Evolutionary conservation across 1,140 invertebrate species (phyloP).

Genomic region (Aplysia californica): DNA sequence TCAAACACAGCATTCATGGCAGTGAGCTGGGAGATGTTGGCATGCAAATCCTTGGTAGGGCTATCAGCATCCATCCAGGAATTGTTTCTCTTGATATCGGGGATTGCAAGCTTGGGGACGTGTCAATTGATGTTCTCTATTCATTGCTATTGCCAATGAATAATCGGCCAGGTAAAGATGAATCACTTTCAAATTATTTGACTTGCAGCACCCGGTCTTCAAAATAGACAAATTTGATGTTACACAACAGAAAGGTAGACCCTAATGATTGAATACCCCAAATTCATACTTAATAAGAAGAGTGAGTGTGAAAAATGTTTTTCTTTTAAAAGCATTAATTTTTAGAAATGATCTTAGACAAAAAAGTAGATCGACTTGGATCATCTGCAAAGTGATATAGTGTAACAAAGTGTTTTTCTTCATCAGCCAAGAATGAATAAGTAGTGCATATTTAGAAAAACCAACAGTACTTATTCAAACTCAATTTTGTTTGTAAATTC

Average conservation of each 20-base stretch:
- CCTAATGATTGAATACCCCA: background rate
- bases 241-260: background rate
- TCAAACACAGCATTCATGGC: constrained; percentile 50
- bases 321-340: background rate
- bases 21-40: constrained; percentile 51
- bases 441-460: too few species aligned
- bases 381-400: too few species aligned
- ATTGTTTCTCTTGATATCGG: constrained; percentile 57
- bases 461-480: too few species aligned
- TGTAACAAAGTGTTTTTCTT: too few species aligned
- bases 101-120: constrained; percentile 55
- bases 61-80: constrained; percentile 41
- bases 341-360: too few species aligned
- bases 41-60: constrained; percentile 39
- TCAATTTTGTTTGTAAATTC: too few species aligned
- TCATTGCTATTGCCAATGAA: constrained; percentile 46
- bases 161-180: constrained; percentile 44
- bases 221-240: background rate
- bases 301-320: background rate
- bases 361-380: too few species aligned
- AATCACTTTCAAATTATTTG: background rate
- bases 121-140: constrained; percentile 44
- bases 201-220: background rate
- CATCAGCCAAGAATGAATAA: too few species aligned
- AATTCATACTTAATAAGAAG: background rate